Base-by-base conservation (phyloP, 1,140 invertebrate species). In the Cataglyphis hispanica region DNA sequence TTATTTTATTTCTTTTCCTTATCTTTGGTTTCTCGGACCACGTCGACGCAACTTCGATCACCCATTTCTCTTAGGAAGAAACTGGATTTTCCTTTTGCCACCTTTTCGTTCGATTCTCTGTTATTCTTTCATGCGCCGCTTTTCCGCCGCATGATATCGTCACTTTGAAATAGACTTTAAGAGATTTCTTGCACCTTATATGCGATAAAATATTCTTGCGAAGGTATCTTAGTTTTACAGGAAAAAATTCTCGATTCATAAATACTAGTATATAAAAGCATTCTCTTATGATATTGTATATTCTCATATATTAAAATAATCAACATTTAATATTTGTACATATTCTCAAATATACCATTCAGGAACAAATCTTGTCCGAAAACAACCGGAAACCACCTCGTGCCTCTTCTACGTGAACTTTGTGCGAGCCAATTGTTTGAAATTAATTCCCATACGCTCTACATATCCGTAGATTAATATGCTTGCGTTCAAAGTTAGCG, bases 401-500 rank as follows among this genome's bases (percentile, higher is more conserved):
- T 64, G 46, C 40, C n/a, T 34, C 34, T 6, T 13, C 37, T 25
- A 25, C 16, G 7, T 1, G n/a, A 43, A 72, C 67, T 83, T 43
- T 3, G 53, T 61, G n/a, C 78, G n/a, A 40, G 50, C 67, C 78
- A 74, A 83, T 83, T 83, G 78, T 83, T 72, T 74, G 67, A 83
- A 83, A 83, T 83, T 83, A 83, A 83, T 83, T 83, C 67, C 53
- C 67, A 19, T 74, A 83, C 78, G 78, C 27, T 58, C 78, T 61
- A 60, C 56, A 43, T 81, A 81, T 60, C 53, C 56, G 56, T 10
- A 72, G 67, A 83, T 83, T 83, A 83, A 83, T 83, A 72, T 74
- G 78, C 78, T 61, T 43, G 67, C 66, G 53, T 74, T 83, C 78
- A 53, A n/a, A n/a, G n/a, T n/a, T n/a, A n/a, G n/a, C n/a, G n/a